Base-by-base conservation (phyloP, 2,113 vertebrate genomes). In the Dendrocopos noguchii region DNA sequence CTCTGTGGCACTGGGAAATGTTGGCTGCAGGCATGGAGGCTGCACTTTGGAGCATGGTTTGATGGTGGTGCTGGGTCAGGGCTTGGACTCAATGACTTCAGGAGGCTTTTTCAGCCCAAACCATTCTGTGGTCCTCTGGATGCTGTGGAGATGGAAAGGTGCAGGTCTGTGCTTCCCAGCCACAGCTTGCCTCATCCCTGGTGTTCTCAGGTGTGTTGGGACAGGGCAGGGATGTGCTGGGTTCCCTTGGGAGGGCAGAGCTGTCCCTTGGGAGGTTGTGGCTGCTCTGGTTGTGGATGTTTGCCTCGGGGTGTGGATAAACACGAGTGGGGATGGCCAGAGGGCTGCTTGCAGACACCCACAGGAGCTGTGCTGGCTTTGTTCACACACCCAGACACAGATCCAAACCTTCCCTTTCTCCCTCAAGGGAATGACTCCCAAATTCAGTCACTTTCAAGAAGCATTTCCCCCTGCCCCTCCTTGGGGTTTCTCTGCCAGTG, bases 121-220 rank as follows among this genome's bases (percentile, higher is more conserved):
- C 22, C 22, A 52, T 52, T 52, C 50, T 52, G 50, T 52, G 22
- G 12, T 52, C 12, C 50, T 52, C 22, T 52, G 50, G 50, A 24
- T 52, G 12, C 33, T 24, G 70, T 0, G 0, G 46, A 57, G 46
- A 13, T 0, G 7, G 60, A 44, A 33, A 36, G 61, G 31, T 39
- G 31, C 0, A 1, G 39, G 15, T 57, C 33, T 66, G 33, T 5
- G 0, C 44, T 39, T 52, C 61, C 63, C 7, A 0, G 33, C 21
- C 46, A 67, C 56, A 80, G 93, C 88, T 80, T 0, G 3, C 13
- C 60, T 52, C 2, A 3, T 50, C 63, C 53, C 14, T 59, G 25
- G 18, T 8, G 33, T 84, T 81, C 63, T 72, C 9, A 3, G 0
- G 0, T 33, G 21, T 15, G n/a, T 27, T 42, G 44, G 59, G 80